Conservation (phyloP, 2,113 vertebrate species). For the Gambusia affinis region DNA sequence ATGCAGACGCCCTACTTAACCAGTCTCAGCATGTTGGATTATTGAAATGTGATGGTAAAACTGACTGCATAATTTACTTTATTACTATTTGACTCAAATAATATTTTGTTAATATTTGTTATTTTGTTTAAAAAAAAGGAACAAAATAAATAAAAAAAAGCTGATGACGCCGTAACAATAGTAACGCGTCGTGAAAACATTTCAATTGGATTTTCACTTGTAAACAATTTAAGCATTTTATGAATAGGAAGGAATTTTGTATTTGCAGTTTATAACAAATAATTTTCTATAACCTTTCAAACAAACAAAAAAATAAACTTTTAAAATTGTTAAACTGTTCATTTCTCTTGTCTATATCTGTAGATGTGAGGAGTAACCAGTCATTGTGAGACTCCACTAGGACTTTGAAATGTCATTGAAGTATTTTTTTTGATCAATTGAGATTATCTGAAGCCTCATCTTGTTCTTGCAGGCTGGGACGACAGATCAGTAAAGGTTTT, state of each 20-base stretch:
- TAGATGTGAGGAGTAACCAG: background rate
- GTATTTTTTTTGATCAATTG: background rate
- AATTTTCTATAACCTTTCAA: background rate
- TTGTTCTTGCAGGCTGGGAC: conserved; percentile 86
- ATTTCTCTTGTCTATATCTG: background rate
- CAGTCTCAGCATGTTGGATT: background rate
- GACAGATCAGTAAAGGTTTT: conserved; percentile 98
- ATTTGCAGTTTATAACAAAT: background rate
- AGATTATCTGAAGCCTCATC: background rate
- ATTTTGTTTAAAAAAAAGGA: background rate
- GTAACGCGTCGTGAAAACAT: too few species aligned
- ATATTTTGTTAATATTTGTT: too few species aligned
- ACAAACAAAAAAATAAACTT: background rate
- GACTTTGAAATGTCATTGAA: background rate
- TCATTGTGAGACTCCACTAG: background rate
- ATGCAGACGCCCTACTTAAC: too few species aligned
- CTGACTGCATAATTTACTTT: background rate
- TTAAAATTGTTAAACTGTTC: background rate
- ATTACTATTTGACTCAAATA: background rate
- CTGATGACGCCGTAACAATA: background rate
- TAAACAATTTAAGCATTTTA: background rate
- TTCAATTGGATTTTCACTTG: background rate
- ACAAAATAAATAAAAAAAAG: background rate
- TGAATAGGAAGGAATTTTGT: background rate
- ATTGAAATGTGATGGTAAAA: background rate